Evolutionary conservation across 2,113 vertebrate species (phyloP), one percentile per base, ranked within the genome.

Genomic region (Nycticebus coucang): DNA sequence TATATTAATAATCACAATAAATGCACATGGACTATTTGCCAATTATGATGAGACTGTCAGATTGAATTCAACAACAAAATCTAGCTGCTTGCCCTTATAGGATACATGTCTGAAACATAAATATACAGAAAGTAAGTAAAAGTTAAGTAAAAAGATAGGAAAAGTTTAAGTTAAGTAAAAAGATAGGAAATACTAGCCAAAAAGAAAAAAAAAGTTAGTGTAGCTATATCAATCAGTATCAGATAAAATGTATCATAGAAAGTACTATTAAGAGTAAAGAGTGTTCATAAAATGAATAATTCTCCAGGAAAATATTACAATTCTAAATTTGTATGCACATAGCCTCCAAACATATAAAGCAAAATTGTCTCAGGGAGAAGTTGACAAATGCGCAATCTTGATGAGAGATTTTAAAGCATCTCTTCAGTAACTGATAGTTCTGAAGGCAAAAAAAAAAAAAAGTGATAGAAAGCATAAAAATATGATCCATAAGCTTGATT

Each of bases 371-470:
- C 60, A 77, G 10, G 21, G 33, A 89, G 41, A 93, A 92, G 53
- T 4, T 71, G 78, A 88, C 45, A 69, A 93, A 45, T 17, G n/a
- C 57, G 35, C 55, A 17, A 60, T 26, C 57, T 59, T 57, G 7
- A 94, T 53, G 33, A 18, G 41, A 87, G 5, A 64, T 79, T 93
- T 96, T 85, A 94, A 80, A 4, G 75, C 13, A 94, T 69, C n/a
- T 69, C 91, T 93, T 91, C 18, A 93, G 87, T 41, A 93, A 80
- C 14, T 50, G 22, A 86, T 15, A 50, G 50, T 74, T 89, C 55
- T 55, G 94, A 87, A 69, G n/a, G 9, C 72, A 95, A 74, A 89
- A 60, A 89, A 74, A 89, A 60, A 89, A 50, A 28, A 82, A 80
- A 74, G 17, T 59, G 37, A 37, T 13, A 81, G 13, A 92, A 89